phyloP scores from a whole-genome alignment of 1,140 invertebrate species.

The Leptopilina clavipes region DNA sequence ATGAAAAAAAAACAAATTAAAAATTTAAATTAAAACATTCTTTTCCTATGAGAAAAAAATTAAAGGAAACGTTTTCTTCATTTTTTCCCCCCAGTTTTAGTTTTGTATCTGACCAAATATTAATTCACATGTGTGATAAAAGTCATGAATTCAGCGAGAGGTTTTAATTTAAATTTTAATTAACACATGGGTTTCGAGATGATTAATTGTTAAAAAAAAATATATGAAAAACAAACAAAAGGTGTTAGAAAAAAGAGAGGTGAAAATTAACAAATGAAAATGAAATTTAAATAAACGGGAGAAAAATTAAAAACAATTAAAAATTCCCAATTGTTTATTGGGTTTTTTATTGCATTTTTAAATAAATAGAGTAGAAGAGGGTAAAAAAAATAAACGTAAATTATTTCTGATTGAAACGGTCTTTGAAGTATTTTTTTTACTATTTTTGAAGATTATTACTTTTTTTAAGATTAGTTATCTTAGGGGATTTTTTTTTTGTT shows the following conservation, averaged over 20 bases:
- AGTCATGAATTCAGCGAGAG: not conserved
- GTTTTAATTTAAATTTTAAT: conserved; percentile 21
- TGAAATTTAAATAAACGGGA: no score
- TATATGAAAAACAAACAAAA: not conserved
- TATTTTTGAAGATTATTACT: no score
- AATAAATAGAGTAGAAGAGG: no score
- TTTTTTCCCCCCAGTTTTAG: not conserved
- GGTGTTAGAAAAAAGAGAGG: no score
- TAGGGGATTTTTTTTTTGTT: not conserved
- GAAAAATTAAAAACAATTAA: no score
- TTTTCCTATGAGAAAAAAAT: not conserved
- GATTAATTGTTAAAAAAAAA: not conserved
- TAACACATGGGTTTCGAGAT: conserved; percentile 16
- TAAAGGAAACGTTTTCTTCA: not conserved
- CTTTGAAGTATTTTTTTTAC: no score
- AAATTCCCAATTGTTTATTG: no score
- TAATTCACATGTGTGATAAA: conserved; percentile 7
- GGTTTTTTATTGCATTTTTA: no score
- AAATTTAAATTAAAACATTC: not conserved
- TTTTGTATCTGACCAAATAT: not conserved
- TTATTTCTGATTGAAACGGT: no score
- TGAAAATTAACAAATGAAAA: no score
- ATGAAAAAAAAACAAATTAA: not conserved
- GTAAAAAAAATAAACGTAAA: no score
- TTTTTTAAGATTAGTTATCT: no score